phyloP scores from a whole-genome alignment of 2,113 vertebrate species.

The Tautogolabrus adspersus region DNA sequence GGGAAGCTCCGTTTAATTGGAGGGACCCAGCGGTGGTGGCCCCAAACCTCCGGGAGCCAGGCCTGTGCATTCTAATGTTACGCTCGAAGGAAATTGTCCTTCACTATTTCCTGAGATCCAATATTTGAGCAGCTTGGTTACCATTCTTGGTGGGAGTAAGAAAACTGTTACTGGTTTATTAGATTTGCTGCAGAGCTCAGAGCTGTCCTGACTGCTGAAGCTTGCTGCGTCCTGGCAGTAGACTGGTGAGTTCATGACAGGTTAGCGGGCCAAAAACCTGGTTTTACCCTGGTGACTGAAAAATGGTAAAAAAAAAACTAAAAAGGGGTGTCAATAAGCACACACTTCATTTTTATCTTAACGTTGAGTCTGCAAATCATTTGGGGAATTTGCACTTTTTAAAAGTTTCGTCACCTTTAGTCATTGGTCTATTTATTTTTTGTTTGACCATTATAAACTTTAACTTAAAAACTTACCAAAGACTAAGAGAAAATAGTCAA shows the following conservation, averaged over 20 bases:
- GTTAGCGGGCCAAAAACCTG: conserved; percentile 3
- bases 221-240: conserved; percentile 17
- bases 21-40: conserved; percentile 82
- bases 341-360: not conserved
- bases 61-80: conserved; percentile 89
- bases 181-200: conserved; percentile 80
- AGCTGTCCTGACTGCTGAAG: conserved; percentile 35
- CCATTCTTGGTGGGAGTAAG: conserved; percentile 84
- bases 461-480: no score
- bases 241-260: conserved; percentile 8
- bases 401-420: no score
- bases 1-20: conserved; percentile 90
- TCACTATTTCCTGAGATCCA: conserved; percentile 91
- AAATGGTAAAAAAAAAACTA: not conserved
- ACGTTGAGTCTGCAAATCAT: no score
- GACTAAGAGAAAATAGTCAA: no score
- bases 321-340: conserved; percentile 3
- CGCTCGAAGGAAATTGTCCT: conserved; percentile 90
- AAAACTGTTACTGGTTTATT: conserved; percentile 88
- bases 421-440: no score
- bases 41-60: conserved; percentile 84
- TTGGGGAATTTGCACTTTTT: no score
- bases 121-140: conserved; percentile 79
- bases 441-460: no score
- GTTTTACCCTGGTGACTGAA: not conserved